Percentiles rank a stretch among this genome's conserved stretches.
Evolutionary conservation across 1,140 invertebrate genomes (phyloP).

Genomic region (Calycopis cecrops): DNA sequence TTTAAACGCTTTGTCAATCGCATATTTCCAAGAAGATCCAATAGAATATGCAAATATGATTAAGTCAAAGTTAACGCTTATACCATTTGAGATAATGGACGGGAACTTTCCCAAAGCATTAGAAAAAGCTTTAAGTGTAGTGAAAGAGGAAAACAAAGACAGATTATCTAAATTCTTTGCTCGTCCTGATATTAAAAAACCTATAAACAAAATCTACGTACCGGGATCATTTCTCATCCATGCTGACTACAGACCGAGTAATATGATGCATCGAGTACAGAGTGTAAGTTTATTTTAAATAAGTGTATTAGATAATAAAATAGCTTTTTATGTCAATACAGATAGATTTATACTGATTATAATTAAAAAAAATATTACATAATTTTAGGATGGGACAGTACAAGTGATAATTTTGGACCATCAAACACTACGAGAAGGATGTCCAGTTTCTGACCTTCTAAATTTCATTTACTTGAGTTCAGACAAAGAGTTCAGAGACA

Average conservation of each 20-base stretch:
- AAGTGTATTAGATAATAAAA: no score
- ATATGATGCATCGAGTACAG: slow-evolving; percentile 34
- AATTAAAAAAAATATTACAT: no score
- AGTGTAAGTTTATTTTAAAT: slow-evolving; percentile 25
- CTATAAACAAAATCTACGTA: not conserved
- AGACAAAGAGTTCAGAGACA: slow-evolving; percentile 51
- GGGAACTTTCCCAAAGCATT: slow-evolving; percentile 4
- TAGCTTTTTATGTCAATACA: no score
- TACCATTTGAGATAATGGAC: slow-evolving; percentile 4
- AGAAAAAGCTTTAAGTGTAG: slow-evolving; percentile 9
- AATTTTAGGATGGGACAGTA: no score
- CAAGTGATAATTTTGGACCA: no score
- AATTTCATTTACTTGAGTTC: slow-evolving; percentile 75
- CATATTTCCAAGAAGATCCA: slow-evolving; percentile 30
- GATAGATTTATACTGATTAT: no score
- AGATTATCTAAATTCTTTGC: slow-evolving; percentile 19
- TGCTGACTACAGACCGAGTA: slow-evolving; percentile 42
- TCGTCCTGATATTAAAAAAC: slow-evolving; percentile 21
- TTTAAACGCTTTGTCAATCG: slow-evolving; percentile 47
- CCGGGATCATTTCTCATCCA: slow-evolving; percentile 29
- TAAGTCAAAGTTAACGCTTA: not conserved
- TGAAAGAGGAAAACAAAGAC: slow-evolving; percentile 20
- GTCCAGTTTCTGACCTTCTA: slow-evolving; percentile 70
- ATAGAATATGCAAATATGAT: slow-evolving; percentile 30
- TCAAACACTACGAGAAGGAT: slow-evolving; percentile 70